Conservation (phyloP, 2,888 invertebrate species). For the Hemaris fuciformis region DNA sequence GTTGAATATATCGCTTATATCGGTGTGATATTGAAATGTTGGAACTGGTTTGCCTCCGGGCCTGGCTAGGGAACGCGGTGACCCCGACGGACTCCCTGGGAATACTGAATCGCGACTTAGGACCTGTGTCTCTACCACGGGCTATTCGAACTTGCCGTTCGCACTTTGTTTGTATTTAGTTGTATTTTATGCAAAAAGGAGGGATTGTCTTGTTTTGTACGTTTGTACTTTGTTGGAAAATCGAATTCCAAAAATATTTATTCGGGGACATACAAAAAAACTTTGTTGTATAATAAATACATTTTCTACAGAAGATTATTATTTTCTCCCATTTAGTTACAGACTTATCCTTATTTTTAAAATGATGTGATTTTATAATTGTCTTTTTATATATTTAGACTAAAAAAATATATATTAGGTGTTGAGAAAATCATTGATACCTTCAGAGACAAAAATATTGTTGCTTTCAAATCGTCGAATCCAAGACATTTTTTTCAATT, state of each 20-base stretch:
- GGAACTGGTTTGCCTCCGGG: constrained; percentile 71
- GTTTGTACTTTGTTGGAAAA: too few relatives aligned
- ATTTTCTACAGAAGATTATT: too few relatives aligned
- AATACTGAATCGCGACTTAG: constrained; percentile 67
- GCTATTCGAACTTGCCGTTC: not conserved
- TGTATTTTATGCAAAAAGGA: not conserved
- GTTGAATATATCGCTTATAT: constrained; percentile 59
- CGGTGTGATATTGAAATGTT: constrained; percentile 77
- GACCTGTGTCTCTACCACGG: constrained; percentile 39
- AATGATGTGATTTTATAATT: too few relatives aligned
- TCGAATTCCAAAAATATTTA: too few relatives aligned
- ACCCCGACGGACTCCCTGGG: constrained; percentile 64
- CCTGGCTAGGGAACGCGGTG: constrained; percentile 67
- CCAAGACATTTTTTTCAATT: not conserved
- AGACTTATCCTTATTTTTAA: too few relatives aligned
- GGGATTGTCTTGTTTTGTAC: not conserved
- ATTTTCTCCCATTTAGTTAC: too few relatives aligned
- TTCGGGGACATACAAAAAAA: too few relatives aligned
- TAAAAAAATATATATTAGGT: too few relatives aligned
- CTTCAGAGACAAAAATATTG: too few relatives aligned
- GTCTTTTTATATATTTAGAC: too few relatives aligned
- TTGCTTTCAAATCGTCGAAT: not conserved
- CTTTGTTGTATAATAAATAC: too few relatives aligned
- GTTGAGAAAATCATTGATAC: too few relatives aligned
- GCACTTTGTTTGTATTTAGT: not conserved